A percentile compares a stretch with the other conserved stretches of the same genome.
Conservation (phyloP, 2,888 invertebrate genomes). For the Caenorhabditis sp. region DNA sequence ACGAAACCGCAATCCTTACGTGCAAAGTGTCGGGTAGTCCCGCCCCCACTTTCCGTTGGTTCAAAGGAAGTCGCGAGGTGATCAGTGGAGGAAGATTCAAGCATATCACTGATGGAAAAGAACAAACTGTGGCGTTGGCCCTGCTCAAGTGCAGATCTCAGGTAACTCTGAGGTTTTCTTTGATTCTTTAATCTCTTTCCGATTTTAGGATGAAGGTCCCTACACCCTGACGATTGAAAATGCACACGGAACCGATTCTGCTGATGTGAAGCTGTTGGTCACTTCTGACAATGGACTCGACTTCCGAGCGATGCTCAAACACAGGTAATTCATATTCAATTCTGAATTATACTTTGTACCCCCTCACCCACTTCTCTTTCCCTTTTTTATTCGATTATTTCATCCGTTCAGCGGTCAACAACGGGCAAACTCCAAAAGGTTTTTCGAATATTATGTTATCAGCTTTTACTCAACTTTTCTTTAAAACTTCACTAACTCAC, state of each 20-base stretch:
- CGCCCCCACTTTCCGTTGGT: constrained; percentile 89
- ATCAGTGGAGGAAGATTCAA: constrained; percentile 96
- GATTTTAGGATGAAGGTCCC: constrained; percentile 87
- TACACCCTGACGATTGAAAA: constrained; percentile 95
- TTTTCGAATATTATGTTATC: constrained; percentile 7
- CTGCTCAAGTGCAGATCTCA: constrained; percentile 94
- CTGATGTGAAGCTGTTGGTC: constrained; percentile 96
- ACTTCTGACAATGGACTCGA: constrained; percentile 88
- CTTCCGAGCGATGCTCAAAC: constrained; percentile 98
- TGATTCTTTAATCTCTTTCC: background rate
- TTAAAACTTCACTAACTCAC: constrained; percentile 42
- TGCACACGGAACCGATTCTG: constrained; percentile 95
- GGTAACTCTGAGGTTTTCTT: constrained; percentile 31
- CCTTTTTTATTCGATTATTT: constrained; percentile 23
- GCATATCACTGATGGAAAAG: constrained; percentile 94
- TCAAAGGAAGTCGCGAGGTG: constrained; percentile 79
- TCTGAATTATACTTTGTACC: background rate
- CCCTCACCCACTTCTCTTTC: background rate
- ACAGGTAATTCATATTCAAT: constrained; percentile 85
- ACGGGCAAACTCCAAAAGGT: constrained; percentile 58
- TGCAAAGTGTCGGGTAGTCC: constrained; percentile 96
- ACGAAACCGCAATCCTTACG: constrained; percentile 94
- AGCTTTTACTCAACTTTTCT: background rate
- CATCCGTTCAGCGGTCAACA: constrained; percentile 56
- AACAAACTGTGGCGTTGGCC: constrained; percentile 93